These are phyloP conservation scores for Zonotrichia albicollis DNA, from an alignment of 2,797 vertebrate species.

Conservation along the genomic window DNA sequence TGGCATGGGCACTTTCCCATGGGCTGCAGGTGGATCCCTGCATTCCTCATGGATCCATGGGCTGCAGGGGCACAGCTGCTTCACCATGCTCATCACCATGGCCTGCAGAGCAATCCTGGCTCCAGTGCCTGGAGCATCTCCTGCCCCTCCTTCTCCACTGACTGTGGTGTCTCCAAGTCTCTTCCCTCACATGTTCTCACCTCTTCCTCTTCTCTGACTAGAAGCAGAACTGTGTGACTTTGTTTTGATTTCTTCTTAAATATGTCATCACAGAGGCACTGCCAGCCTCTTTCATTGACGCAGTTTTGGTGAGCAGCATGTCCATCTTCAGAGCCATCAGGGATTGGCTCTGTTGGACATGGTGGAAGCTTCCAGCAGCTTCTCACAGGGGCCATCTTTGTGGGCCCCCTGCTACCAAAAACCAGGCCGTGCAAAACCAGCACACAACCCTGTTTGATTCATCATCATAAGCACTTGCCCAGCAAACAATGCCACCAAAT, in stretches of 20 bases:
- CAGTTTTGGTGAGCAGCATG: not conserved
- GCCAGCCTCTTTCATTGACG: not conserved
- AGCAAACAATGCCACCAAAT: not conserved
- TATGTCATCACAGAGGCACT: not conserved
- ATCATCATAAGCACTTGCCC: not conserved
- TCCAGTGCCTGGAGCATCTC: not conserved
- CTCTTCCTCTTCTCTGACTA: not conserved
- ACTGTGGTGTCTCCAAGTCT: not conserved
- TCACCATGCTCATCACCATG: not conserved
- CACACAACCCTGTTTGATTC: not conserved
- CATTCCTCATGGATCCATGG: not conserved
- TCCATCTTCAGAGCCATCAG: not conserved
- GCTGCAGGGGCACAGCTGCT: not conserved
- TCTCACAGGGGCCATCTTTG: not conserved
- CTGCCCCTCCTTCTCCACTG: not conserved
- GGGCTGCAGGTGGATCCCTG: not conserved
- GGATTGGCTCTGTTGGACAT: not conserved
- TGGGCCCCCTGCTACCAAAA: not conserved
- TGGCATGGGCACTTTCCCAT: fast-evolving
- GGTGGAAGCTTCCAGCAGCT: not conserved
- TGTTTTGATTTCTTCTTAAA: not conserved
- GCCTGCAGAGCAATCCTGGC: not conserved
- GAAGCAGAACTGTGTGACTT: not conserved
- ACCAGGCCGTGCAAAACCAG: not conserved
- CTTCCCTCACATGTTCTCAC: not conserved